Base-by-base conservation (phyloP, 1,140 invertebrate species). In the Micrasema minimum region DNA sequence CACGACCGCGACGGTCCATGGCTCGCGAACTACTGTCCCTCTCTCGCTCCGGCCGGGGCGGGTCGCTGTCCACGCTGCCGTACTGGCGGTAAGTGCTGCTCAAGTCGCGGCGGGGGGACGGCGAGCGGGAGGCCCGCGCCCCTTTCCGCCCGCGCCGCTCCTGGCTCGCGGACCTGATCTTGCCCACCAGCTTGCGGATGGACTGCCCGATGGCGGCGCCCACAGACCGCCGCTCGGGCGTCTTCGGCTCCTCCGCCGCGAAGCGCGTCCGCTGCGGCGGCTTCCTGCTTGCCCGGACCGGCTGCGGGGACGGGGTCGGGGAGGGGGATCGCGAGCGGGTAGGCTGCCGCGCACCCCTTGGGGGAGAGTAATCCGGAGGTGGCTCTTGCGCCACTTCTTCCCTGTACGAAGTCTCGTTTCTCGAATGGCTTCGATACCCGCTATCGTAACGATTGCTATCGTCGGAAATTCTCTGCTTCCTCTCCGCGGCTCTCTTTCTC, bases 131-230 rank as follows among this genome's bases (percentile, higher is more conserved):
- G 53, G 82, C 83, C 4, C 85, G 85, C 51, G 78, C 65, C 71
- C 79, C 78, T n/a, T 78, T 77, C 69, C 87, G 87, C 12, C 87
- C 86, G 66, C 89, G 89, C n/a, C 91, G 85, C 78, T 92, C 91
- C 0, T 88, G 85, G 65, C 90, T 92, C 5, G 90, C 90, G 1
- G 90, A 92, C 0, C 91, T 87, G 45, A 93, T 89, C 79, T 92
- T 92, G 37, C 90, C 91, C 2, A 93, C 91, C 55, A 93, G 79
- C 77, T 92, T 92, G 51, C 92, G 85, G 74, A 93, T 90, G 0
- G 91, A 93, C 65, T 91, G 90, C 11, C 90, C 89, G 62, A 88
- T 88, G 5, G 85, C 86, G 7, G 86, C 82, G 1, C 87, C 85
- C 50, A 87, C 82, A 7, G 86, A 86, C 11, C 86, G 85, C n/a